Evolutionary conservation across 1,140 invertebrate genomes (phyloP).

Genomic region (Leptonema lineaticorne): DNA sequence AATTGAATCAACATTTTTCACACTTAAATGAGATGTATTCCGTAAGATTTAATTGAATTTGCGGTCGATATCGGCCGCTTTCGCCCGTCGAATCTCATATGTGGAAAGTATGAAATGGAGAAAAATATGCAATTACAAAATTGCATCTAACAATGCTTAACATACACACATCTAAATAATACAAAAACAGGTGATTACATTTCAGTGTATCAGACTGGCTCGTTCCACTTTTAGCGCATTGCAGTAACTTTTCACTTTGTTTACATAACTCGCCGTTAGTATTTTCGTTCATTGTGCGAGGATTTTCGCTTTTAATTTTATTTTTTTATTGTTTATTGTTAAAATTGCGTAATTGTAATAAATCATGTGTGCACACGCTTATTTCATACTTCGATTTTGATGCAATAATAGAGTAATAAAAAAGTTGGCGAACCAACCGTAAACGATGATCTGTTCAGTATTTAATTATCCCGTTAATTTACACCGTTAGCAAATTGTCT

Average conservation of each 20-base stretch:
- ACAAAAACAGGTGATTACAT: not conserved
- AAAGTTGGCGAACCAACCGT: not conserved
- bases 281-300: not conserved
- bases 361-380: too few species aligned
- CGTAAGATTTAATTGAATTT: too few species aligned
- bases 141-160: too few species aligned
- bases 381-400: too few species aligned
- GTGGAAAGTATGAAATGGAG: not conserved
- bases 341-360: not conserved
- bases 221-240: conserved; percentile 17
- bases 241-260: conserved; percentile 11
- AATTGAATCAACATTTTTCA: not conserved
- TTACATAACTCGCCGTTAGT: not conserved
- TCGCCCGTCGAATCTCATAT: not conserved
- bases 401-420: too few species aligned
- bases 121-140: too few species aligned
- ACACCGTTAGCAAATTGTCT: not conserved
- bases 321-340: not conserved
- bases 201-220: not conserved
- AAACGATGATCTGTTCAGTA: not conserved
- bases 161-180: not conserved
- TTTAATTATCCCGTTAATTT: not conserved
- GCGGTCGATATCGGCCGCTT: too few species aligned
- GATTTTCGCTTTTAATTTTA: not conserved
- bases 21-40: too few species aligned